Base-by-base conservation (phyloP, 2,797 vertebrate genomes). In the Hyperoplus lanceolatus region DNA sequence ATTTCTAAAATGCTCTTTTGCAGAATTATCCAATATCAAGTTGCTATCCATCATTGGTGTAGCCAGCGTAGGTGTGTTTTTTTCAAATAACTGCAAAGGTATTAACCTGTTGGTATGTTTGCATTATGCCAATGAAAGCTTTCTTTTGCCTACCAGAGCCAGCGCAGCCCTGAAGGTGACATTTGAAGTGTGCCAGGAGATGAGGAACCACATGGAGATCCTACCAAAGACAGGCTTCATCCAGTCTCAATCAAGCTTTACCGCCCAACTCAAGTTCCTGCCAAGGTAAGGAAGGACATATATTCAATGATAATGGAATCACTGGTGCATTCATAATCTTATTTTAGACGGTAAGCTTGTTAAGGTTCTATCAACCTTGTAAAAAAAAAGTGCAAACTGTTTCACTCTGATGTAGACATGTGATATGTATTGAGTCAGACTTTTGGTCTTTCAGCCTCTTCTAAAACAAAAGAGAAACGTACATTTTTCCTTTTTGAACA, bases 191-290 rank as follows among this genome's bases (percentile, higher is more conserved):
- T 96, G 96, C 90, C 95, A 89, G 70, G 96, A 96, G 85, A 83
- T 99, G 84, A 94, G 87, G 74, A 97, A 94, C 68, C 97, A 99
- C 92, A 85, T 99, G 90, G 95, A 98, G 89, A 94, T 99, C 60
- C 89, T 97, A 29, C 97, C 98, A 0, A 96, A 96, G 92, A 96
- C 86, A 0, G 95, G 95, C 51, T 96, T 94, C 83, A 92, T 99
- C 77, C 97, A 97, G 90, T 92, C 97, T 6, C 93, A 91, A 13
- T 96, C 97, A 0, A 95, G 90, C 77, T 97, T 96, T 80, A 94
- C 88, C 0, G 95, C 96, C 41, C 97, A 96, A 38, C 89, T 99
- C 87, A 98, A 95, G 93, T 99, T 99, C 90, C 90, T 95, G 85
- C 97, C 98, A 9, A 97, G 97, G 98, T 99, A 93, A 93, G 88